Evolutionary conservation across 1,140 invertebrate species (phyloP).

Genomic region (Drosophila pachea): DNA sequence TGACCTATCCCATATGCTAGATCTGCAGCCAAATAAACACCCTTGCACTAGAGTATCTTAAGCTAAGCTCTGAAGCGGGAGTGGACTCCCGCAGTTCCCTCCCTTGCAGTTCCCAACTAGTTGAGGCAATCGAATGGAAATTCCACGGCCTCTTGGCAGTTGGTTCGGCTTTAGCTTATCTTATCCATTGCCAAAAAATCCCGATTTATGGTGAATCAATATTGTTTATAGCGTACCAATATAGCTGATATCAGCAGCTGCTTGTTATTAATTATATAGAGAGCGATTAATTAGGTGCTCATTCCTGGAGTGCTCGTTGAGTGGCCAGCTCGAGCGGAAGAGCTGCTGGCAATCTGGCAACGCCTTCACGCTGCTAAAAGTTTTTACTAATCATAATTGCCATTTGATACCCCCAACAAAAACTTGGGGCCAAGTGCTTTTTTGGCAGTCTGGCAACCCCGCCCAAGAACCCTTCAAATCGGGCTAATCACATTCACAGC

Average conservation of each 20-base stretch:
- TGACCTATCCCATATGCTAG: constrained; percentile 35
- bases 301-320: constrained; percentile 9
- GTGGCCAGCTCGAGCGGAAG: background rate
- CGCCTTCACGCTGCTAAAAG: background rate
- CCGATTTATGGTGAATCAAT: constrained; percentile 21
- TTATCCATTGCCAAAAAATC: constrained; percentile 19
- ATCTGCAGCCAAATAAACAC: background rate
- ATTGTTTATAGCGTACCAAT: constrained; percentile 2
- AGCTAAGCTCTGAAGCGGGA: too few relatives aligned
- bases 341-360: background rate
- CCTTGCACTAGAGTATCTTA: too few relatives aligned
- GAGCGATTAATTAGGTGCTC: constrained; percentile 30
- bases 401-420: too few relatives aligned
- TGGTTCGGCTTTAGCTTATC: constrained; percentile 23
- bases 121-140: too few relatives aligned
- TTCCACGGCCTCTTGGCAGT: too few relatives aligned
- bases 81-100: too few relatives aligned
- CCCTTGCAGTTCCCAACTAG: too few relatives aligned
- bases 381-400: too few relatives aligned
- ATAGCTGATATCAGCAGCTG: constrained; percentile 1
- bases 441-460: constrained; percentile 1
- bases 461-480: too few relatives aligned
- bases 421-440: too few relatives aligned
- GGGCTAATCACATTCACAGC: too few relatives aligned
- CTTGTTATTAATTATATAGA: constrained; percentile 28